Evolutionary conservation across 2,888 invertebrate genomes (phyloP).

Genomic region (Pedicia rivosa): DNA sequence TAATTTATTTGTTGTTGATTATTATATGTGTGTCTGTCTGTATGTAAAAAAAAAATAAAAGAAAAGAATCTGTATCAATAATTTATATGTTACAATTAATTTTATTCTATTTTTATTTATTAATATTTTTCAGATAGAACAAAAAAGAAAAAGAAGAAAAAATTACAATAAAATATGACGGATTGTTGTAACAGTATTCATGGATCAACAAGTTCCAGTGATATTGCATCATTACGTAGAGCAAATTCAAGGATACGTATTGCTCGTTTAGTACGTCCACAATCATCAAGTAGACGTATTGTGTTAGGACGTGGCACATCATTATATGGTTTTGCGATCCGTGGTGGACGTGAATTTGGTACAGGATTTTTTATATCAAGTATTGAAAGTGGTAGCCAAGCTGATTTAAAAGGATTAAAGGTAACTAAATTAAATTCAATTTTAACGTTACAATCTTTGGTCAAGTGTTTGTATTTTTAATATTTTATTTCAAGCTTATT

Average conservation of each 20-base stretch:
- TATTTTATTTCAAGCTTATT: no score
- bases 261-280: slow-evolving; percentile 38
- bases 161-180: slow-evolving; percentile 14
- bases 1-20: no score
- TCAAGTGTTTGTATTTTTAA: no score
- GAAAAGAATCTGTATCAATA: no score
- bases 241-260: slow-evolving; percentile 34
- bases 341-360: slow-evolving; percentile 80
- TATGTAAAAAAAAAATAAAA: no score
- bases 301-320: slow-evolving; percentile 37
- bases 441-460: no score
- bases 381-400: slow-evolving; percentile 75
- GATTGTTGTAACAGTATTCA: slow-evolving; percentile 28
- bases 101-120: no score
- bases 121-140: no score
- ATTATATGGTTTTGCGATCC: slow-evolving; percentile 64
- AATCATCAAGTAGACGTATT: slow-evolving; percentile 26
- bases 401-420: slow-evolving; percentile 70
- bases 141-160: no score
- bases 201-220: slow-evolving; percentile 28
- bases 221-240: slow-evolving; percentile 29
- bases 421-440: no score
- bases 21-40: no score
- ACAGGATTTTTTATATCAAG: slow-evolving; percentile 86
- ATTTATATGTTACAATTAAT: no score